Evolutionary conservation across 1,140 invertebrate genomes (phyloP), one percentile per base, ranked within the genome.

Genomic region (Mycetomoellerius zeteki): DNA sequence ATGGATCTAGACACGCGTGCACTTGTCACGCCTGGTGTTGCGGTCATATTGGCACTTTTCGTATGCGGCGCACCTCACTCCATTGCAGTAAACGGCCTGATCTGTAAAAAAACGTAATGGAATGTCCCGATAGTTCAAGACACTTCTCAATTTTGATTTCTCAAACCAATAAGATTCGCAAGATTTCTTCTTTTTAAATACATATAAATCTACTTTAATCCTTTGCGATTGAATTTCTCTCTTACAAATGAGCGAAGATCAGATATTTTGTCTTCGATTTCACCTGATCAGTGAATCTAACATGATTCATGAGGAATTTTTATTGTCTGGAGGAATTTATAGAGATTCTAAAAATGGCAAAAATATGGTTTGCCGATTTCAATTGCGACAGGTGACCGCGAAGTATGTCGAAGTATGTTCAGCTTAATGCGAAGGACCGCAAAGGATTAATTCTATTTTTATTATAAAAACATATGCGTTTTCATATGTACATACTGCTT

Each of bases 11-110:
- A 96, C 93, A 27, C 97, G 94, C 72, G 96, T 96, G 87, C 97
- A 97, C 93, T 97, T 97, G 91, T 96, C 96, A 16, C 96, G 95
- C 93, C 97, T 97, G 14, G 97, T 97, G 82, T 92, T 93, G 52
- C 95, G 96, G 92, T 97, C 97, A 65, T 96, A 94, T 90, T 96
- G 96, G 92, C 97, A 97, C 81, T 97, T 97, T 94, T 97, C 96
- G 89, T 96, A 96, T 6, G 96, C 90, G 89, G 95, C 96, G 89
- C 97, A 97, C 93, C 97, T 97, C 50, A 96, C 95, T 90, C 97
- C 97, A 86, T 96, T 96, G 89, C 97, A 97, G 89, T 97, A 97
- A 19, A 96, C 95, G 4, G 95, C 96, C 43, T 95, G 93, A 47
- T 95, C 96, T 80, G 95, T 93, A 91, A 96, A 96, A 96, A 69